Base-by-base conservation (phyloP, 2,888 invertebrate genomes). In the Lasioglossum villosulum region DNA sequence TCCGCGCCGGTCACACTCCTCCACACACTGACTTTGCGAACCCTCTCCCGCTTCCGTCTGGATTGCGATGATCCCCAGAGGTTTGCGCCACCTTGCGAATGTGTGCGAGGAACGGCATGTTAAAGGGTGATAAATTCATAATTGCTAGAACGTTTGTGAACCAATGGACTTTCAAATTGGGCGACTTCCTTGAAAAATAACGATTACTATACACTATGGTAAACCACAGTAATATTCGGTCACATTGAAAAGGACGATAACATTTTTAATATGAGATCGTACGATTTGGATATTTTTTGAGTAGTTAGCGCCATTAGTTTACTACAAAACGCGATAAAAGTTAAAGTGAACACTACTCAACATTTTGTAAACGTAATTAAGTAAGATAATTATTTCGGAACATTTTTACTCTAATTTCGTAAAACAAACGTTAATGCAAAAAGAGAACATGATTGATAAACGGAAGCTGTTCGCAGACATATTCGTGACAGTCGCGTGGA, bases 401-500 rank as follows among this genome's bases (percentile, higher is more conserved):
- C 48, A 48, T 48, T 48, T 48, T 19, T 16, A 48, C 48, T 52
- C 2, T 10, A 10, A 52, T 23, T 23, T 52, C 23, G 52, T 3
- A 10, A n/a, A n/a, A 52, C 23, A 10, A 10, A 23, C 23, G 23
- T n/a, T 52, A 52, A 52, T 23, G 52, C 23, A 52, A 23, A 23
- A 8, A 23, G 23, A n/a, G 23, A 19, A 52, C 6, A 8, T 56
- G n/a, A 93, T 92, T 90, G 91, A 93, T 92, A 91, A 89, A 77
- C 12, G 86, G 27, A 89, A 88, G 91, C 91, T 91, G 91, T 92
- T 90, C 89, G 88, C 71, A 82, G 91, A 93, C 91, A 92, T 93
- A 91, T 93, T 78, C 77, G 76, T 84, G 78, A 83, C 83, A 82
- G 76, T 52, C 72, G 34, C 27, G 72, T 70, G 70, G 75, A 52